phyloP scores from a whole-genome alignment of 2,888 invertebrate genomes.

The Apodemia duryi region DNA sequence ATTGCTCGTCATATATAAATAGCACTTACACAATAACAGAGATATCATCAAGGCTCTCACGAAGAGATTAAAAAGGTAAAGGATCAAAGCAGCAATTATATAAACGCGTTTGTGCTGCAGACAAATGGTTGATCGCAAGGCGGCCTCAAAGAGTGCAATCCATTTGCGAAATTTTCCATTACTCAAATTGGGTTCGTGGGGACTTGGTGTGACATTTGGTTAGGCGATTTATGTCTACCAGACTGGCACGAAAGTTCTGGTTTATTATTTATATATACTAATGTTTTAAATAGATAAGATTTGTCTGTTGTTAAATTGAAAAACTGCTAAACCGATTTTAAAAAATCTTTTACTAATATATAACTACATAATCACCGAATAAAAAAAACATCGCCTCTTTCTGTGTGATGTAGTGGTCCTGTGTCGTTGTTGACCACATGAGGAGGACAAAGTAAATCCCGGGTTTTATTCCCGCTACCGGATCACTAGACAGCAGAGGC shows the following conservation, averaged over 20 bases:
- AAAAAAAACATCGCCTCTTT: too few species aligned
- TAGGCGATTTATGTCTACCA: background rate
- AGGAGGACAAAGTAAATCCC: too few species aligned
- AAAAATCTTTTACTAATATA: background rate
- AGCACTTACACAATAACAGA: constrained; percentile 8
- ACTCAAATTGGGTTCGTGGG: constrained; percentile 41
- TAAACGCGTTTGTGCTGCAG: constrained; percentile 24
- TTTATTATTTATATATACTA: background rate
- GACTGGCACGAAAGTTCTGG: background rate
- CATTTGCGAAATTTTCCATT: constrained; percentile 40
- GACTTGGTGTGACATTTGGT: constrained; percentile 22
- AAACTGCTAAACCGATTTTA: background rate
- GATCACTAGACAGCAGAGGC: too few species aligned
- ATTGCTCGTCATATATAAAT: background rate
- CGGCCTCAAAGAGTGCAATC: constrained; percentile 37
- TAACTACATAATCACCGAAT: background rate
- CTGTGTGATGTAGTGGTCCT: too few species aligned
- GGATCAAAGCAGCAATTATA: constrained; percentile 14
- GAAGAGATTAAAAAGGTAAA: constrained; percentile 8
- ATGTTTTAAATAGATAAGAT: too few species aligned
- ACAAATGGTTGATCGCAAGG: constrained; percentile 39
- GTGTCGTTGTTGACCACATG: too few species aligned
- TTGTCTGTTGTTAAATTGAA: too few species aligned
- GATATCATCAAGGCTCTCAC: constrained; percentile 2
- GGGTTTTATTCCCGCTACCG: too few species aligned